Conservation (phyloP, 1,140 invertebrate species). For the Drosophila seguyi region DNA sequence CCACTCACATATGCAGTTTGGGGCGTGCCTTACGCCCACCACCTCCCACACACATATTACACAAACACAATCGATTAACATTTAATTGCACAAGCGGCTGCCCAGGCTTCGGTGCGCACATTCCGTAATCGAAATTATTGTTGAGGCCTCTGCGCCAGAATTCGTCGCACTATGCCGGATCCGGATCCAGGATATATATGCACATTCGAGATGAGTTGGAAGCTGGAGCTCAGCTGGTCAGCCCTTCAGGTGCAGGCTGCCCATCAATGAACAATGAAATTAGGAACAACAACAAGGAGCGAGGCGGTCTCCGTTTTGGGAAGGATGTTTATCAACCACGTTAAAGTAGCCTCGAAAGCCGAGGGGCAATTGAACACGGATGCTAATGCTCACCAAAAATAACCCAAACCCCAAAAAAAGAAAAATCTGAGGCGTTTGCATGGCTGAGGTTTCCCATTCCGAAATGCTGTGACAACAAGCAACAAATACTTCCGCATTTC, state of each 20-base stretch:
- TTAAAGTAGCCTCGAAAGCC: constrained; percentile 43
- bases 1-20: constrained; percentile 28
- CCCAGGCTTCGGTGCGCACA: constrained; percentile 40
- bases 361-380: constrained; percentile 46
- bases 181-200: constrained; percentile 1
- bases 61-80: constrained; percentile 77
- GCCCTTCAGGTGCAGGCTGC: constrained; percentile 17
- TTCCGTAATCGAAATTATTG: constrained; percentile 75
- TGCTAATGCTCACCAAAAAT: constrained; percentile 44
- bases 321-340: constrained; percentile 27
- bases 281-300: constrained; percentile 16
- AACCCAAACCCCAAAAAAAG: constrained; percentile 15
- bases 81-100: constrained; percentile 70
- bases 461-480: constrained; percentile 45
- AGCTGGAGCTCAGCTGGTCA: background rate
- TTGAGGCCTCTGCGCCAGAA: constrained; percentile 42
- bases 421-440: constrained; percentile 53
- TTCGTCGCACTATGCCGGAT: constrained; percentile 24
- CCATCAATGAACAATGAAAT: constrained; percentile 51
- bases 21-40: constrained; percentile 37
- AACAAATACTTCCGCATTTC: constrained; percentile 76
- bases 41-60: constrained; percentile 26
- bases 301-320: background rate
- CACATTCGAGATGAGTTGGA: background rate
- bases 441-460: constrained; percentile 41